Percentiles rank a stretch among this genome's conserved stretches.
phyloP scores from a whole-genome alignment of 2,888 invertebrate genomes.

The Malacosoma neustria region DNA sequence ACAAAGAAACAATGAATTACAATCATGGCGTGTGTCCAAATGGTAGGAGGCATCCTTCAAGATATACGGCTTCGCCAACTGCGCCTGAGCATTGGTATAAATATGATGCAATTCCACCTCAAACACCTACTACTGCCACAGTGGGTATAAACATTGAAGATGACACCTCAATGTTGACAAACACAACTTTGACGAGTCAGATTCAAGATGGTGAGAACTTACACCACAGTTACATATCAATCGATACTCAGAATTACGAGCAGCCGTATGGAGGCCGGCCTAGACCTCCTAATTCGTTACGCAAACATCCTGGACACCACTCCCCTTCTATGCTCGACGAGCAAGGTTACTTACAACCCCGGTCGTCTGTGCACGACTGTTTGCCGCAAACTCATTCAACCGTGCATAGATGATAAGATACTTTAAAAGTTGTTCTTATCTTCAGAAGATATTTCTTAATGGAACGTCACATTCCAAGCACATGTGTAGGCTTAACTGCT shows the following conservation, averaged over 20 bases:
- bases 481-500: conserved; percentile 58
- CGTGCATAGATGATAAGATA: conserved; percentile 63
- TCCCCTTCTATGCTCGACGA: conserved; percentile 67
- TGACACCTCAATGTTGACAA: conserved; percentile 76
- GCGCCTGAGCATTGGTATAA: conserved; percentile 83
- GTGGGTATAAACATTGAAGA: conserved; percentile 71
- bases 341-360: conserved; percentile 70
- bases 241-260: conserved; percentile 74
- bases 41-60: conserved; percentile 73
- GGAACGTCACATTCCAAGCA: conserved; percentile 66
- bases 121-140: conserved; percentile 68
- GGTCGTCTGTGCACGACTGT: conserved; percentile 67
- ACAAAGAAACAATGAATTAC: conserved; percentile 71
- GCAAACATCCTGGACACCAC: conserved; percentile 58
- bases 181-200: conserved; percentile 76
- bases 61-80: conserved; percentile 84
- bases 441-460: conserved; percentile 57
- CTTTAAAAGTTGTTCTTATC: conserved; percentile 47
- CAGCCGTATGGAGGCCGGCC: conserved; percentile 63
- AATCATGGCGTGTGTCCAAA: conserved; percentile 71
- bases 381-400: conserved; percentile 65
- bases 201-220: conserved; percentile 78
- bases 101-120: conserved; percentile 76
- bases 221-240: conserved; percentile 81
- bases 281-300: conserved; percentile 60